Conservation (phyloP, 2,888 invertebrate species). For the Nemotelus pantherinus region DNA sequence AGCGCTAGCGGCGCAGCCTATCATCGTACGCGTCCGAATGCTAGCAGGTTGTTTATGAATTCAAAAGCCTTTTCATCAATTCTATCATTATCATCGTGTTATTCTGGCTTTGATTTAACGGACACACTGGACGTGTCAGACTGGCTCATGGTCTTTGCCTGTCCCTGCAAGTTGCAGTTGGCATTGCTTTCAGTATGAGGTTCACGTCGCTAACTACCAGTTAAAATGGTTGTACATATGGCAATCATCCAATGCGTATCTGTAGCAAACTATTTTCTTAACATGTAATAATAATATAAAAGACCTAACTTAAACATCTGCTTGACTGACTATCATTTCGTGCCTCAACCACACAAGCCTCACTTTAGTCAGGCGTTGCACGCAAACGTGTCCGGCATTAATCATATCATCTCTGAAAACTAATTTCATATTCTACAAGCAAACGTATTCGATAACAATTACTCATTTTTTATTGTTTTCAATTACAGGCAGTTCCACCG, state of each 20-base stretch:
- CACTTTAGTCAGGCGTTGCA: background rate
- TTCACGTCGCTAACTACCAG: constrained; percentile 12
- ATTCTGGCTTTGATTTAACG: constrained; percentile 1
- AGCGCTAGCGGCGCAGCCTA: background rate
- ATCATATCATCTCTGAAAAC: background rate
- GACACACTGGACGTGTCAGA: background rate
- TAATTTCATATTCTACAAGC: background rate
- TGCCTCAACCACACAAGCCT: background rate
- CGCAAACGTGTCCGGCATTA: background rate
- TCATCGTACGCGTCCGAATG: constrained; percentile 18
- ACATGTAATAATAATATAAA: no score
- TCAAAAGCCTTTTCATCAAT: constrained; percentile 28
- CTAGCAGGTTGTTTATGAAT: constrained; percentile 37
- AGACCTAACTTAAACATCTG: no score
- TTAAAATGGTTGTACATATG: constrained; percentile 1
- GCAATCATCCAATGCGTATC: background rate
- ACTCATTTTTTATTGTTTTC: constrained; percentile 35
- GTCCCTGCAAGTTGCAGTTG: background rate
- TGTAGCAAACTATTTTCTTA: background rate
- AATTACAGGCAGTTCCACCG: constrained; percentile 83
- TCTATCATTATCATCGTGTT: constrained; percentile 32
- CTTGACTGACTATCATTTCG: no score
- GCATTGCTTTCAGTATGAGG: background rate
- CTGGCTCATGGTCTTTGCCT: background rate
- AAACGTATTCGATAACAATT: constrained; percentile 3